Evolutionary conservation across 2,888 invertebrate genomes (phyloP).

Genomic region (Smittia aterrima): DNA sequence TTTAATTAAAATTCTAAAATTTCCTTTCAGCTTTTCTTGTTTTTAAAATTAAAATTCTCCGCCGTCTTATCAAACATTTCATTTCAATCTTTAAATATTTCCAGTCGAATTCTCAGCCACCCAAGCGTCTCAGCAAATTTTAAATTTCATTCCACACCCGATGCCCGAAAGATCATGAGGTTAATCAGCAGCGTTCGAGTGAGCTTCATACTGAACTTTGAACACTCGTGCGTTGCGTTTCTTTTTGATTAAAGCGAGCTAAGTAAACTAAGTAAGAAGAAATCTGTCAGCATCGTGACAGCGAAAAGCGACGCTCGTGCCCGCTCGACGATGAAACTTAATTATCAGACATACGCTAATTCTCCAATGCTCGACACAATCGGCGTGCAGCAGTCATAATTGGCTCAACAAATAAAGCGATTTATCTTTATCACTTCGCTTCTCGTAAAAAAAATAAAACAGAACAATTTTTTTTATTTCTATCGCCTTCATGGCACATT

Average conservation of each 20-base stretch:
- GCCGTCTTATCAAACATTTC: not conserved
- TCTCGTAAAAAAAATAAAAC: constrained; percentile 25
- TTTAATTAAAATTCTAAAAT: too few species aligned
- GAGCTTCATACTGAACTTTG: not conserved
- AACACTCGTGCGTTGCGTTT: constrained; percentile 4
- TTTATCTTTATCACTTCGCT: constrained; percentile 35
- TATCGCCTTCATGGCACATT: constrained; percentile 12
- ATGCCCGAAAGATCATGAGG: not conserved
- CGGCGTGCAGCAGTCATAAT: constrained; percentile 41
- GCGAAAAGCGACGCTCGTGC: constrained; percentile 25
- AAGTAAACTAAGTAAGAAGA: not conserved
- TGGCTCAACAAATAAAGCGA: constrained; percentile 34
- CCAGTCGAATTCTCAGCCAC: not conserved
- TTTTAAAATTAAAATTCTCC: too few species aligned
- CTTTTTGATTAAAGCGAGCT: constrained; percentile 2
- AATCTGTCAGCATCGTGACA: constrained; percentile 4
- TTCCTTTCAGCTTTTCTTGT: too few species aligned
- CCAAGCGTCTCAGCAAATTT: not conserved
- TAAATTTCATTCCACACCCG: too few species aligned
- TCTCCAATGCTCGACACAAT: not conserved
- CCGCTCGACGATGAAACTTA: constrained; percentile 29
- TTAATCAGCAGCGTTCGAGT: not conserved
- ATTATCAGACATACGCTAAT: constrained; percentile 38
- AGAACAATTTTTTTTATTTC: constrained; percentile 7
- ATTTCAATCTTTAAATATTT: too few species aligned